Evolutionary conservation across 2,113 vertebrate genomes (phyloP).

Genomic region (Lonchura striata): DNA sequence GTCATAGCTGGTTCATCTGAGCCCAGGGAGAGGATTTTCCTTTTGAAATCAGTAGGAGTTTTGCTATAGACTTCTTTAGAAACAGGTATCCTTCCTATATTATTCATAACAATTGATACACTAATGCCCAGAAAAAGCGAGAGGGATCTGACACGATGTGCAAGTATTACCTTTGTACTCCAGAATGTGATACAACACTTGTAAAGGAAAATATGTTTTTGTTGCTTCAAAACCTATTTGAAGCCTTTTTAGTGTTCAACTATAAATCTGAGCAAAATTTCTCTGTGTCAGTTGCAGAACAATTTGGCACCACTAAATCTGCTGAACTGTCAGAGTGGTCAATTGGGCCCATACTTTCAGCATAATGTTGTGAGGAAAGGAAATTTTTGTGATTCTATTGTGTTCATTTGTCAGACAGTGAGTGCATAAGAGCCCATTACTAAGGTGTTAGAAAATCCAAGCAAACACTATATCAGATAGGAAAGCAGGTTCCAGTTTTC

Average conservation of each 20-base stretch:
- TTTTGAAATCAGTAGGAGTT: neutral
- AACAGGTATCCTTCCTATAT: neutral
- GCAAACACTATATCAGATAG: neutral
- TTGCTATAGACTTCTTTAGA: neutral
- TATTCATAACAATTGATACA: neutral
- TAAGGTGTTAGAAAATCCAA: neutral
- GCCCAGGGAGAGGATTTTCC: neutral
- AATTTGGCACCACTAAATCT: neutral
- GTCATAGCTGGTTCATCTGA: neutral
- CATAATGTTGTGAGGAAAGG: neutral
- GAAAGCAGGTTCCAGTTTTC: neutral
- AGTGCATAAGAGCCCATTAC: neutral
- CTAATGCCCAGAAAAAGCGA: neutral
- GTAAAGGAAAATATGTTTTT: slow-evolving; percentile 5
- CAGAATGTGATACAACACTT: neutral
- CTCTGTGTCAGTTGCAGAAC: neutral
- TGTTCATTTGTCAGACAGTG: neutral
- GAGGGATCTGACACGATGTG: neutral
- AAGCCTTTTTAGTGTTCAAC: neutral
- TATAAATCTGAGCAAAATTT: slow-evolving; percentile 11
- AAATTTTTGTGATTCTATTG: neutral
- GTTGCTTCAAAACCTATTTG: neutral
- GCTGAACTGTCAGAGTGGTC: neutral
- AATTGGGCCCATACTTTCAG: neutral
- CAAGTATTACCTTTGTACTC: neutral